These are phyloP conservation scores for Tipula confusa DNA, from an alignment of 2,888 invertebrate species.

Conservation along the genomic window DNA sequence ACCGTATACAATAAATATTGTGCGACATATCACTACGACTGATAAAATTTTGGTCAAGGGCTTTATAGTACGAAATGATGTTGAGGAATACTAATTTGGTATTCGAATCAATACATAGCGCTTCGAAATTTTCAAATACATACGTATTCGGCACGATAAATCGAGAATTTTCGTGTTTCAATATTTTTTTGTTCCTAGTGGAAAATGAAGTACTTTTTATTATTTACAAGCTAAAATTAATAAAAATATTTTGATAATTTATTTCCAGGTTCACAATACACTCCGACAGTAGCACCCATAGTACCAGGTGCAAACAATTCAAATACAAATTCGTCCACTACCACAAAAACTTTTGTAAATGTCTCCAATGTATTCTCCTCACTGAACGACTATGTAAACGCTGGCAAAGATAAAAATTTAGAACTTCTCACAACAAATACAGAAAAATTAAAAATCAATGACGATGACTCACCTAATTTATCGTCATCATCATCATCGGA, in stretches of 20 bases:
- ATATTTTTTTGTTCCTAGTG: too few relatives aligned
- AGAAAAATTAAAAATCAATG: slow-evolving; percentile 10
- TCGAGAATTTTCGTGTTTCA: too few relatives aligned
- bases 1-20: not conserved
- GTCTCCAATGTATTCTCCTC: slow-evolving; percentile 63
- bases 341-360: slow-evolving; percentile 47
- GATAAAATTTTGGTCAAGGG: not conserved
- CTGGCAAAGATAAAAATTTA: slow-evolving; percentile 42
- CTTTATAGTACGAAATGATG: not conserved
- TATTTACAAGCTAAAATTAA: too few relatives aligned
- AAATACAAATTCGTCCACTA: not conserved
- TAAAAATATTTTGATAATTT: too few relatives aligned
- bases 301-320: not conserved
- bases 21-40: not conserved
- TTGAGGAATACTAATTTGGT: too few relatives aligned
- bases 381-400: slow-evolving; percentile 58
- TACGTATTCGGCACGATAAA: too few relatives aligned
- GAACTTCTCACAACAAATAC: not conserved
- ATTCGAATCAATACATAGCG: too few relatives aligned
- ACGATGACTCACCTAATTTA: slow-evolving; percentile 32
- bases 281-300: not conserved
- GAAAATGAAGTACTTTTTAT: too few relatives aligned
- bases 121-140: too few relatives aligned
- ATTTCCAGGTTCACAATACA: not conserved
- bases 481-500: not conserved